Conservation (phyloP, 2,797 vertebrate genomes). For the Brotula barbata region DNA sequence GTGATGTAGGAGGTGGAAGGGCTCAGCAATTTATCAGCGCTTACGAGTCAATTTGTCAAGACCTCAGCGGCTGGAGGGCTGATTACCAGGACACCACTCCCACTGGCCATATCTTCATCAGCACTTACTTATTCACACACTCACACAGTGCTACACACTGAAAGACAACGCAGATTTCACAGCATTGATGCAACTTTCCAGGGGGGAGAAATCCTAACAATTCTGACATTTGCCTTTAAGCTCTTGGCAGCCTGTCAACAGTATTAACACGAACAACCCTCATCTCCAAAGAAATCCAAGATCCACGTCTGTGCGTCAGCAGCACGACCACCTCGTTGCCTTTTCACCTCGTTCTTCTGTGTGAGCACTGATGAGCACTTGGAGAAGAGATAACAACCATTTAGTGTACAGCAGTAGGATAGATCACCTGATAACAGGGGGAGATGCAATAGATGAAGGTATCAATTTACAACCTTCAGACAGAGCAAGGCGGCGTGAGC, state of each 20-base stretch:
- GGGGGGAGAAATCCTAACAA: not conserved
- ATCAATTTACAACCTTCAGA: conserved; percentile 73
- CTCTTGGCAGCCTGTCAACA: not conserved
- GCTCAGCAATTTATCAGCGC: conserved; percentile 76
- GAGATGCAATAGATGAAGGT: conserved; percentile 58
- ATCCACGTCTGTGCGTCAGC: no score
- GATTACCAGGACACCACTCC: conserved; percentile 59
- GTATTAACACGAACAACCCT: not conserved
- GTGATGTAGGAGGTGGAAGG: conserved; percentile 55
- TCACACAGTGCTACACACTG: conserved; percentile 1
- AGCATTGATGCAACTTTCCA: not conserved
- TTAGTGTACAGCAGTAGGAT: conserved; percentile 61
- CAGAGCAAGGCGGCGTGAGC: conserved; percentile 57
- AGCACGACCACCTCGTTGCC: no score
- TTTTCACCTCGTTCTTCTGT: conserved; percentile 37
- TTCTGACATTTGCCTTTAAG: conserved; percentile 2
- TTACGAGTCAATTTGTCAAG: conserved; percentile 81
- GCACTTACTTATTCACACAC: conserved; percentile 12
- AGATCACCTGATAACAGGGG: conserved; percentile 73
- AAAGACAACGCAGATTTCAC: conserved; percentile 18
- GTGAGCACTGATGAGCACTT: conserved; percentile 51
- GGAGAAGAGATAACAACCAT: conserved; percentile 64
- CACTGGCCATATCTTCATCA: conserved; percentile 46
- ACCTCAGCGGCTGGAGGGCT: conserved; percentile 50
- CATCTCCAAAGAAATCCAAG: conserved; percentile 2